phyloP scores from a whole-genome alignment of 2,113 vertebrate genomes.

The Suricata suricatta region DNA sequence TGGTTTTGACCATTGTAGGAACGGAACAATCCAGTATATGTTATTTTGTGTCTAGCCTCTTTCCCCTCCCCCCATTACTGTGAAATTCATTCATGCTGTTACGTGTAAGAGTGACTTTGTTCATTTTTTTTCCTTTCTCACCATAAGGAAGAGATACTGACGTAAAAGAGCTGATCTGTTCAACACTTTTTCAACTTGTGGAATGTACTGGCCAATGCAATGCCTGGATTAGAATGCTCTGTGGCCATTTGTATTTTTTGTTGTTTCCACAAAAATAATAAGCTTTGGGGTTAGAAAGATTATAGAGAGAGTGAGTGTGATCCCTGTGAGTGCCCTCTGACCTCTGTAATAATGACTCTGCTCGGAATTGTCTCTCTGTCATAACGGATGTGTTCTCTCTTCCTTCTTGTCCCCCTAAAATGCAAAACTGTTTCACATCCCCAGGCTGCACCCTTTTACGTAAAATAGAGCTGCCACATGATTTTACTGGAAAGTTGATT shows the following conservation, averaged over 20 bases:
- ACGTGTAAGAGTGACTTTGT: neutral
- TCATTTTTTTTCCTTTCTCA: neutral
- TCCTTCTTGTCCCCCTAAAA: constrained; percentile 63
- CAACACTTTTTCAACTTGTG: neutral
- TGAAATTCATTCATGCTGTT: neutral
- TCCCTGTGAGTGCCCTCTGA: constrained; percentile 40
- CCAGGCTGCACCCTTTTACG: constrained; percentile 75
- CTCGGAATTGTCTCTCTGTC: neutral
- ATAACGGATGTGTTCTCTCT: constrained; percentile 71
- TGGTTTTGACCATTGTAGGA: neutral
- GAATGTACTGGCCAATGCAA: neutral
- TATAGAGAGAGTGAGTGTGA: neutral
- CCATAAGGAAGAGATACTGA: neutral
- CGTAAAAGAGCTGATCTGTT: neutral
- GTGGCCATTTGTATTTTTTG: neutral
- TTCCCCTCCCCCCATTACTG: neutral
- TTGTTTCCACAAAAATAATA: constrained; percentile 50
- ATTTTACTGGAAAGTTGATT: constrained; percentile 88
- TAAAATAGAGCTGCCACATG: constrained; percentile 81
- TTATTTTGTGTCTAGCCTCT: neutral
- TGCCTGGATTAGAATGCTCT: constrained; percentile 21
- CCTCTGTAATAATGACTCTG: neutral
- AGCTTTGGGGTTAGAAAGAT: constrained; percentile 49
- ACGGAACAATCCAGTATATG: neutral
- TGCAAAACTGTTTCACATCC: constrained; percentile 74